Conservation (phyloP, 2,797 vertebrate genomes). For the Pithecia hirsuta region DNA sequence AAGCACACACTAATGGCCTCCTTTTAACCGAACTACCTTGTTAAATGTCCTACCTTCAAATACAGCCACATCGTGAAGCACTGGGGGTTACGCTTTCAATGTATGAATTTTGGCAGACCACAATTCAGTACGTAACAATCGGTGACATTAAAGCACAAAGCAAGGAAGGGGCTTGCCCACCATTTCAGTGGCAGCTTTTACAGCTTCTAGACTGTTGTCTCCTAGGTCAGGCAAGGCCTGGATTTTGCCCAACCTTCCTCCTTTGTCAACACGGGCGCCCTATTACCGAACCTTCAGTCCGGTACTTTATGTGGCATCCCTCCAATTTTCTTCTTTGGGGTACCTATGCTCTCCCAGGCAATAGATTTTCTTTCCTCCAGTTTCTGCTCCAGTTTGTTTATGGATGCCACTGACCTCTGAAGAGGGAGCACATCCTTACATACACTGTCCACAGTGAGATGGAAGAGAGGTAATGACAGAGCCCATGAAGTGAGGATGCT, state of each 20-base stretch:
- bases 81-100: background rate
- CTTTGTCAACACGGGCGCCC: background rate
- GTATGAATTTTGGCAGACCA: background rate
- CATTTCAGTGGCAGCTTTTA: background rate
- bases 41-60: background rate
- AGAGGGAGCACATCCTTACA: background rate
- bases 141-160: background rate
- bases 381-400: background rate
- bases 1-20: background rate
- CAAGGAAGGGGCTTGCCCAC: background rate
- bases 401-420: background rate
- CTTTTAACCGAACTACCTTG: background rate
- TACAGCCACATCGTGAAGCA: background rate
- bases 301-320: background rate
- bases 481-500: background rate
- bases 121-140: background rate
- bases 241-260: background rate
- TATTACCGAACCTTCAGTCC: background rate
- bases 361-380: background rate
- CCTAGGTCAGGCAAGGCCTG: background rate
- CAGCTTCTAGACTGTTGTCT: background rate
- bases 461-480: background rate
- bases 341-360: background rate
- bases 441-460: background rate
- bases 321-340: background rate